These are phyloP conservation scores for Blera fallax DNA, from an alignment of 2,888 invertebrate species.

Conservation along the genomic window DNA sequence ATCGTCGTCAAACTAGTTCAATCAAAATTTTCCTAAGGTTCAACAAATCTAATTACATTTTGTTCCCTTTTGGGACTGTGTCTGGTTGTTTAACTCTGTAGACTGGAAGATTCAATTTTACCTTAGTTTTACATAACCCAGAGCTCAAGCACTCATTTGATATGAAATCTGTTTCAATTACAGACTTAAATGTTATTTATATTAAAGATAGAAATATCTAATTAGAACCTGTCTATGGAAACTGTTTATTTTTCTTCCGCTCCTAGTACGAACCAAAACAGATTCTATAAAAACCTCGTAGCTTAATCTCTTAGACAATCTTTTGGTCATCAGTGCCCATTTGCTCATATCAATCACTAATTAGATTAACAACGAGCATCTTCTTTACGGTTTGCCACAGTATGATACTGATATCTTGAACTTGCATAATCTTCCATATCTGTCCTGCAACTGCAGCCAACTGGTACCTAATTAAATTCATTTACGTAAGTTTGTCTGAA, in stretches of 20 bases:
- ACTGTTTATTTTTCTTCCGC: not conserved
- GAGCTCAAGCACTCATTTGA: too few relatives aligned
- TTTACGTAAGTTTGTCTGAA: constrained; percentile 48
- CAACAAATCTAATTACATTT: too few relatives aligned
- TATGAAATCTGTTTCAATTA: not conserved
- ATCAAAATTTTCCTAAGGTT: too few relatives aligned
- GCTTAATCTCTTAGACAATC: not conserved
- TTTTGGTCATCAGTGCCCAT: not conserved
- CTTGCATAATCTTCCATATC: constrained; percentile 21
- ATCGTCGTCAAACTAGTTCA: too few relatives aligned
- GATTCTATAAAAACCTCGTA: not conserved
- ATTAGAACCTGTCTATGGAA: not conserved
- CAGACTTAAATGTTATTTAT: not conserved
- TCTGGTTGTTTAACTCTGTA: too few relatives aligned
- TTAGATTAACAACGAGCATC: not conserved
- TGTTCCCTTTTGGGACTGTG: too few relatives aligned
- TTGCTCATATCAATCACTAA: not conserved
- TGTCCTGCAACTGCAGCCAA: constrained; percentile 7
- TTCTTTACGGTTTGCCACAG: not conserved
- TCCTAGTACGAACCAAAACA: not conserved
- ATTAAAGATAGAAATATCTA: not conserved
- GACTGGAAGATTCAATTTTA: too few relatives aligned
- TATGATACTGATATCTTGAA: not conserved
- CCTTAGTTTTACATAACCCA: too few relatives aligned
- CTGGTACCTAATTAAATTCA: constrained; percentile 53